A percentile compares a stretch with the other conserved stretches of the same genome.
These are phyloP conservation scores for Babyrousa celebensis DNA, from an alignment of 2,797 vertebrate genomes.

Conservation along the genomic window DNA sequence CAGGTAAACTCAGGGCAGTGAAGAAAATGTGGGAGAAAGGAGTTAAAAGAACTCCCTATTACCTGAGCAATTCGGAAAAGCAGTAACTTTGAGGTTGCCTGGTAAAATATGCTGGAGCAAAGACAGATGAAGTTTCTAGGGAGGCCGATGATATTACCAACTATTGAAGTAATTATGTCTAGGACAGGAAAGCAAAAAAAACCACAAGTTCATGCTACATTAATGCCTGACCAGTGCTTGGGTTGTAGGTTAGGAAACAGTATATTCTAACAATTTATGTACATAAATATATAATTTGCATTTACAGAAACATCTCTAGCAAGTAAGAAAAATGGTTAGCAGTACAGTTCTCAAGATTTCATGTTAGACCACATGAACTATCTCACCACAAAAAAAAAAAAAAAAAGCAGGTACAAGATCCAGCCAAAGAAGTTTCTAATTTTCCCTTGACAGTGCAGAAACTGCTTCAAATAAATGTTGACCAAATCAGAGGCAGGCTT, in stretches of 20 bases:
- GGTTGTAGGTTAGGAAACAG: background rate
- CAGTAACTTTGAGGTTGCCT: conserved; percentile 36
- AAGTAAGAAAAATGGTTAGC: background rate
- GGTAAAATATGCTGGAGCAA: background rate
- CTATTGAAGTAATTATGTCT: conserved; percentile 1
- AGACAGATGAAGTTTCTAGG: background rate
- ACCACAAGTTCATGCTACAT: background rate
- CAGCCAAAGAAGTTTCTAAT: background rate
- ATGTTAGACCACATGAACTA: background rate
- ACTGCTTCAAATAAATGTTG: background rate
- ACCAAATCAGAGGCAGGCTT: background rate
- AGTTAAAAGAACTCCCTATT: background rate
- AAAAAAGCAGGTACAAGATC: background rate
- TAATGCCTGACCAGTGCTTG: background rate
- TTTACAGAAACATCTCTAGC: background rate
- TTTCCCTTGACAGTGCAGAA: background rate
- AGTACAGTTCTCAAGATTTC: background rate
- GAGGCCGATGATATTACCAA: background rate
- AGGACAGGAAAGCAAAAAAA: conserved; percentile 46
- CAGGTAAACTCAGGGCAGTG: background rate
- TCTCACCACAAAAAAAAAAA: background rate
- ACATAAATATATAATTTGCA: background rate
- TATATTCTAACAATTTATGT: background rate
- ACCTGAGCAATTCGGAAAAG: background rate
- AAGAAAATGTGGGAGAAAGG: background rate